These are phyloP conservation scores for Sycophila texana DNA, from an alignment of 2,888 invertebrate species.

Conservation along the genomic window DNA sequence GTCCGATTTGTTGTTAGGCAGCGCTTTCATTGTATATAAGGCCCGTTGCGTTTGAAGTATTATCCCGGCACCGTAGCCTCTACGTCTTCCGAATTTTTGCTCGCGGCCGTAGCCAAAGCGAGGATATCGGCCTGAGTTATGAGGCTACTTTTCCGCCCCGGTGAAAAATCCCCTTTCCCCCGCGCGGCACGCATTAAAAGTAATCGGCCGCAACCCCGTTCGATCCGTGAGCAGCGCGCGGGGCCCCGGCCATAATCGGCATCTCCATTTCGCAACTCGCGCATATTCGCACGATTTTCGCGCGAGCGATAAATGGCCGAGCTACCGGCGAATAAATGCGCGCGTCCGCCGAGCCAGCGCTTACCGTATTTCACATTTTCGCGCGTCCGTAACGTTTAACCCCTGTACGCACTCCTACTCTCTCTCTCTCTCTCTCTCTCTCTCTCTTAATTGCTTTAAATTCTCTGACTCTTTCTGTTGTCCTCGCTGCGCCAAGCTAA, in stretches of 20 bases:
- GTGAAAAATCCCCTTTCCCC: neutral
- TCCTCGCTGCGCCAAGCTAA: no score
- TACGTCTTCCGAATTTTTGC: no score
- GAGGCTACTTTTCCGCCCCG: constrained; percentile 6
- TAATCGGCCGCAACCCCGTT: neutral
- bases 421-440: neutral
- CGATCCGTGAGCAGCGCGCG: neutral
- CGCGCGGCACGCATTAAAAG: constrained; percentile 8
- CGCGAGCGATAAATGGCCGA: constrained; percentile 30
- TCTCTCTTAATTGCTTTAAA: no score
- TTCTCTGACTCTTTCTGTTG: no score
- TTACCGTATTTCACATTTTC: constrained; percentile 41
- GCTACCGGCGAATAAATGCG: constrained; percentile 40
- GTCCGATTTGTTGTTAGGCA: no score
- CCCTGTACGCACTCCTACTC: neutral
- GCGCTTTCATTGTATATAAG: no score
- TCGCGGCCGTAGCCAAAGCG: no score
- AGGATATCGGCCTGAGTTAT: no score
- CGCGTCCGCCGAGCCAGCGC: constrained; percentile 27
- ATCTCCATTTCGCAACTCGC: constrained; percentile 34
- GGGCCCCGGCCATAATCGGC: constrained; percentile 34
- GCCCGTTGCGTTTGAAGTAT: no score
- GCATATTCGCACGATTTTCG: constrained; percentile 23
- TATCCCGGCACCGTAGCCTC: no score
- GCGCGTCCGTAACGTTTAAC: neutral